Conservation (phyloP, 2,113 vertebrate species). For the Ailuropoda melanoleuca region DNA sequence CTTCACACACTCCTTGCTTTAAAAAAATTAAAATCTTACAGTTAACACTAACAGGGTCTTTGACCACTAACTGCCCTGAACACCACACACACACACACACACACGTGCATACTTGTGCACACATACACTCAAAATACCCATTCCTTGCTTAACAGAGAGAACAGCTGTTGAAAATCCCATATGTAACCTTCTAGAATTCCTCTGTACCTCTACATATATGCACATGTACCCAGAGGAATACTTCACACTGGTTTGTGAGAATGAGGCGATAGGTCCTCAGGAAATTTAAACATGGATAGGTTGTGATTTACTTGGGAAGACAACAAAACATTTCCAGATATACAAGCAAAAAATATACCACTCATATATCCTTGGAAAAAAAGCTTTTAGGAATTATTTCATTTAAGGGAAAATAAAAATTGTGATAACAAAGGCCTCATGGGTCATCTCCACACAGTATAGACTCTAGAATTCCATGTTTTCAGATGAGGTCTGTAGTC, state of each 20-base stretch:
- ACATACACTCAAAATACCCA: background rate
- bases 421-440: background rate
- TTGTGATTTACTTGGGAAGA: background rate
- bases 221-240: background rate
- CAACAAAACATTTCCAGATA: background rate
- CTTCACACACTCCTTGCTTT: background rate
- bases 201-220: background rate
- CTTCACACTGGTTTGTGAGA: background rate
- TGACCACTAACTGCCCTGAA: background rate
- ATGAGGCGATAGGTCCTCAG: background rate
- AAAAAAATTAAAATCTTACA: slow-evolving; percentile 27
- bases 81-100: background rate
- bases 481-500: background rate
- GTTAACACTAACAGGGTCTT: background rate
- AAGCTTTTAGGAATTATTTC: background rate
- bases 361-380: background rate
- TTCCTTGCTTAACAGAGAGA: slow-evolving; percentile 1
- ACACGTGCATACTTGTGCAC: no score
- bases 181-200: background rate
- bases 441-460: background rate
- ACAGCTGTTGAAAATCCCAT: background rate
- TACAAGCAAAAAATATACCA: background rate
- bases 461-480: background rate
- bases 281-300: background rate
- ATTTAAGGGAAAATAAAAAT: background rate